Evolutionary conservation across 2,113 vertebrate species (phyloP).

Genomic region (Marmota monax): DNA sequence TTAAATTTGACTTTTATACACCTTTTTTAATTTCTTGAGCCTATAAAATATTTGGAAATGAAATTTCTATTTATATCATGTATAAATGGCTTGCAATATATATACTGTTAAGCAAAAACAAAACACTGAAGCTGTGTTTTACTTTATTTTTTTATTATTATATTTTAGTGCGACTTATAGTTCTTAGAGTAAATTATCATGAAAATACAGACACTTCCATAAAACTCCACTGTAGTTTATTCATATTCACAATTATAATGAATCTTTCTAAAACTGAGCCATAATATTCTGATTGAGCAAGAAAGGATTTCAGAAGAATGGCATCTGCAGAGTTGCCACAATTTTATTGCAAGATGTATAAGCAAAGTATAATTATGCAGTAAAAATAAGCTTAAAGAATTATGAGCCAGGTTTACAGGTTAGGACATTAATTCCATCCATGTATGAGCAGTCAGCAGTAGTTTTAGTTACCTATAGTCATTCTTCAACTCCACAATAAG

Average conservation of each 20-base stretch:
- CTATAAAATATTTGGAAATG: slow-evolving; percentile 62
- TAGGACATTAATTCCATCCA: slow-evolving; percentile 32
- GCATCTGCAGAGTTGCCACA: slow-evolving; percentile 40
- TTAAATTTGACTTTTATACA: slow-evolving; percentile 33
- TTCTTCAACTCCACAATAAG: background rate
- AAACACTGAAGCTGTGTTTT: background rate
- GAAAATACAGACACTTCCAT: slow-evolving; percentile 63
- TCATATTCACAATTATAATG: slow-evolving; percentile 76
- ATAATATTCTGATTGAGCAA: slow-evolving; percentile 66
- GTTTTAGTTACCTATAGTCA: background rate
- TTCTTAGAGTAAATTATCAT: slow-evolving; percentile 62
- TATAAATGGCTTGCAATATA: slow-evolving; percentile 18
- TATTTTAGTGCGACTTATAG: slow-evolving; percentile 29
- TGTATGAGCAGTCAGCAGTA: background rate
- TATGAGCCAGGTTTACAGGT: slow-evolving; percentile 61
- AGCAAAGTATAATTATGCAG: slow-evolving; percentile 68
- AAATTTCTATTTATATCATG: background rate
- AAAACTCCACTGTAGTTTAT: slow-evolving; percentile 71
- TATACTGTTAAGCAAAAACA: slow-evolving; percentile 31
- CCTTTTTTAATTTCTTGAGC: slow-evolving; percentile 49
- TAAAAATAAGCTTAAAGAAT: slow-evolving; percentile 49
- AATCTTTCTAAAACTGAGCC: slow-evolving; percentile 62
- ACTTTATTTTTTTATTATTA: slow-evolving; percentile 55
- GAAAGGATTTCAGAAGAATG: slow-evolving; percentile 29
- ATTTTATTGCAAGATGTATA: slow-evolving; percentile 66